A percentile compares a stretch with the other conserved stretches of the same genome.
Conservation (phyloP, 2,113 vertebrate genomes). For the Oreocharis arfaki region DNA sequence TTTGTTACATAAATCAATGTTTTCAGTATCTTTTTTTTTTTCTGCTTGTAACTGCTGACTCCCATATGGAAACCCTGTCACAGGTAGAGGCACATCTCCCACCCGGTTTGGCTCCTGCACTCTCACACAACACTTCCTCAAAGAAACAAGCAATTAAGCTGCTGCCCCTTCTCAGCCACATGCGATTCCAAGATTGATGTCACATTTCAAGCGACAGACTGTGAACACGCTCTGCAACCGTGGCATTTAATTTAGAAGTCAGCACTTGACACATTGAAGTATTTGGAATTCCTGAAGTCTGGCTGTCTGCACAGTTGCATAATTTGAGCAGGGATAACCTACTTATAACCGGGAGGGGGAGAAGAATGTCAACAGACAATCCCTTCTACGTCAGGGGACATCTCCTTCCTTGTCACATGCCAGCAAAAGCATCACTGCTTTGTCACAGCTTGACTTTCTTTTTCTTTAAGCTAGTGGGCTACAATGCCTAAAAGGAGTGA, state of each 20-base stretch:
- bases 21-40: not conserved
- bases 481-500: not conserved
- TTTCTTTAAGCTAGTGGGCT: not conserved
- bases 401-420: not conserved
- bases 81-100: not conserved
- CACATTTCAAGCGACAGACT: not conserved
- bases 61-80: not conserved
- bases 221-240: not conserved
- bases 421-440: not conserved
- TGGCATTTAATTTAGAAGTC: conserved; percentile 11
- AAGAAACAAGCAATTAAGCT: not conserved
- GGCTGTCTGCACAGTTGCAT: conserved; percentile 49
- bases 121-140: not conserved
- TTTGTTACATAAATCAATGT: not conserved
- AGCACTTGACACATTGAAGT: conserved; percentile 33
- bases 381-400: conserved; percentile 26
- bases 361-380: conserved; percentile 43
- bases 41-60: not conserved
- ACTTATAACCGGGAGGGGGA: not conserved
- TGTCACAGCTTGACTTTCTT: not conserved
- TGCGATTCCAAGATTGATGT: not conserved
- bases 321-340: conserved; percentile 53
- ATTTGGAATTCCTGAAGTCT: conserved; percentile 55
- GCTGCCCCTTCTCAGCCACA: conserved; percentile 17
- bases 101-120: not conserved